These are phyloP conservation scores for Eupristina koningsbergeri DNA, from an alignment of 1,140 invertebrate species.

Conservation along the genomic window DNA sequence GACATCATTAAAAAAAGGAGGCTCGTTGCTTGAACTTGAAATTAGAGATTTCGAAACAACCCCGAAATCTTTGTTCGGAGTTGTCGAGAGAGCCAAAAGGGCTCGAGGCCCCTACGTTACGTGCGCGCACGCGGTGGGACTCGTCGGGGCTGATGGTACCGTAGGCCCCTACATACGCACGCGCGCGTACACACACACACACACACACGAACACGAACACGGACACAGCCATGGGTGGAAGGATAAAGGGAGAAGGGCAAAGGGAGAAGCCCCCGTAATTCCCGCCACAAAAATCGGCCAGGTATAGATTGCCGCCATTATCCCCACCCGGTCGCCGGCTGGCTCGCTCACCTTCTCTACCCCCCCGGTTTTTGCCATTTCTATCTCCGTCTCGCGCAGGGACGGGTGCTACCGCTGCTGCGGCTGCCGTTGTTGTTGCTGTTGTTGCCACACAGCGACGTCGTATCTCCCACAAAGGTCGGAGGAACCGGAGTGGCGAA, in stretches of 20 bases:
- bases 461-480: slow-evolving; percentile 55
- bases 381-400: slow-evolving; percentile 42
- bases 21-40: background rate
- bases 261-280: slow-evolving; percentile 59
- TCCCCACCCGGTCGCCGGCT: slow-evolving; percentile 55
- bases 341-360: slow-evolving; percentile 7
- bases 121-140: too few relatives aligned
- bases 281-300: slow-evolving; percentile 69
- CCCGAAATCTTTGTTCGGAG: background rate
- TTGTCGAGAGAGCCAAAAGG: too few relatives aligned
- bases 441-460: background rate
- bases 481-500: background rate
- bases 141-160: background rate
- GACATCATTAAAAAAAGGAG: background rate
- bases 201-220: too few relatives aligned
- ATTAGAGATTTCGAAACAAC: background rate
- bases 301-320: slow-evolving; percentile 71
- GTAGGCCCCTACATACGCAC: background rate
- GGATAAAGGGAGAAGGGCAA: slow-evolving; percentile 16
- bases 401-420: too few relatives aligned
- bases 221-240: background rate
- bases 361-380: slow-evolving; percentile 35
- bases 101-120: background rate
- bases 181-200: too few relatives aligned
- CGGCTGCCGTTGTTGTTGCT: too few relatives aligned